These are phyloP conservation scores for Otolemur garnettii DNA, from an alignment of 2,113 vertebrate genomes.

Conservation along the genomic window DNA sequence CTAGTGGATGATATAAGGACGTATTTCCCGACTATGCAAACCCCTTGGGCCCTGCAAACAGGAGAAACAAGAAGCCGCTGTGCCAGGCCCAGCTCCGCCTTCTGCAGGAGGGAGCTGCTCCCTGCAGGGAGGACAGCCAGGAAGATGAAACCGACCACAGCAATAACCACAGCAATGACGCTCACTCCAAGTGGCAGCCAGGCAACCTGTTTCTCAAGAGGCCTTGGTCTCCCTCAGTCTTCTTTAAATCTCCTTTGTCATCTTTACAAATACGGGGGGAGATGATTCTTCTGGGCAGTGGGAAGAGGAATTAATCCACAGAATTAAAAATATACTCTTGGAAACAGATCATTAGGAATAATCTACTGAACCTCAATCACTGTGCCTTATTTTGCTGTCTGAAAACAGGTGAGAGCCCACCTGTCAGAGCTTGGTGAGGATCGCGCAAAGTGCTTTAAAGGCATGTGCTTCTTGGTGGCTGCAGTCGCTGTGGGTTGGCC, in stretches of 20 bases:
- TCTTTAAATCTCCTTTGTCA: too few species aligned
- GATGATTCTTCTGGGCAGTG: background rate
- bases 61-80: background rate
- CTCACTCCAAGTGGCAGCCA: background rate
- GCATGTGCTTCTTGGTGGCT: rapidly evolving
- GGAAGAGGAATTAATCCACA: background rate
- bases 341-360: rapidly evolving
- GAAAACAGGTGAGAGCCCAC: background rate
- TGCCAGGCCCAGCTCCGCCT: background rate
- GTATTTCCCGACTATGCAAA: too few species aligned
- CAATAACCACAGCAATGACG: too few species aligned
- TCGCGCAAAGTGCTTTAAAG: rapidly evolving
- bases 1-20: too few species aligned
- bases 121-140: background rate
- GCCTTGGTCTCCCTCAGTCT: too few species aligned
- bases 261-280: background rate
- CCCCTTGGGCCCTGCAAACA: background rate
- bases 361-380: rapidly evolving
- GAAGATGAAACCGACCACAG: rapidly evolving
- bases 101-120: background rate
- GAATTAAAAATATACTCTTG: rapidly evolving
- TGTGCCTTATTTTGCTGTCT: background rate
- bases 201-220: background rate
- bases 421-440: rapidly evolving
- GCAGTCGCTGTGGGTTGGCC: background rate